Conservation (phyloP, 2,797 vertebrate genomes). For the Anniella stebbinsi region DNA sequence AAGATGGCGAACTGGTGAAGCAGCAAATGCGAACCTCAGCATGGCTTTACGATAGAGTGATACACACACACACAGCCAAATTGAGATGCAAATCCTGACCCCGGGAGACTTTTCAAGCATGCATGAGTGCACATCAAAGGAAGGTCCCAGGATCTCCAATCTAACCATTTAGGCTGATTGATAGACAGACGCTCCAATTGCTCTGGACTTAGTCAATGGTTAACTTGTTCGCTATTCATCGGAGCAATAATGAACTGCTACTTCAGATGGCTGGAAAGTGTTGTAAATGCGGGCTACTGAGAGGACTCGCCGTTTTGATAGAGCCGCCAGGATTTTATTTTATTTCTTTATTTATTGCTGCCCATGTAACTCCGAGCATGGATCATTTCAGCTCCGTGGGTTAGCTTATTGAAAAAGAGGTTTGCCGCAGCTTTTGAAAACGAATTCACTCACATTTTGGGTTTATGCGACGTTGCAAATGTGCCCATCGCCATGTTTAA, state of each 20-base stretch:
- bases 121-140: constrained; percentile 35
- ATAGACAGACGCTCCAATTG: constrained; percentile 57
- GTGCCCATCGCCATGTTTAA: not conserved
- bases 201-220: constrained; percentile 60
- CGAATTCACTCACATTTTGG: not conserved
- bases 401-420: constrained; percentile 33
- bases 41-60: constrained; percentile 68
- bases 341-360: not conserved
- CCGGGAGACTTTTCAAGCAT: constrained; percentile 58
- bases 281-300: constrained; percentile 27
- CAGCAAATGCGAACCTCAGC: constrained; percentile 82
- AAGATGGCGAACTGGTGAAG: constrained; percentile 75
- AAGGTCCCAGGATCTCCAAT: constrained; percentile 42
- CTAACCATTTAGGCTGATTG: constrained; percentile 7
- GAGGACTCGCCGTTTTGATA: constrained; percentile 38
- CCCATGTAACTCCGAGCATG: not conserved
- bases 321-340: constrained; percentile 5
- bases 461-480: not conserved
- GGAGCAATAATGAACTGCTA: constrained; percentile 60
- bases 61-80: constrained; percentile 58
- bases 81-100: constrained; percentile 68
- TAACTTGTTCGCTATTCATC: constrained; percentile 69
- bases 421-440: constrained; percentile 19
- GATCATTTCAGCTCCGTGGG: not conserved
- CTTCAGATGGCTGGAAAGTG: constrained; percentile 23